A percentile compares a stretch with the other conserved stretches of the same genome.
phyloP scores from a whole-genome alignment of 2,113 vertebrate species.

The Apteryx mantelli region DNA sequence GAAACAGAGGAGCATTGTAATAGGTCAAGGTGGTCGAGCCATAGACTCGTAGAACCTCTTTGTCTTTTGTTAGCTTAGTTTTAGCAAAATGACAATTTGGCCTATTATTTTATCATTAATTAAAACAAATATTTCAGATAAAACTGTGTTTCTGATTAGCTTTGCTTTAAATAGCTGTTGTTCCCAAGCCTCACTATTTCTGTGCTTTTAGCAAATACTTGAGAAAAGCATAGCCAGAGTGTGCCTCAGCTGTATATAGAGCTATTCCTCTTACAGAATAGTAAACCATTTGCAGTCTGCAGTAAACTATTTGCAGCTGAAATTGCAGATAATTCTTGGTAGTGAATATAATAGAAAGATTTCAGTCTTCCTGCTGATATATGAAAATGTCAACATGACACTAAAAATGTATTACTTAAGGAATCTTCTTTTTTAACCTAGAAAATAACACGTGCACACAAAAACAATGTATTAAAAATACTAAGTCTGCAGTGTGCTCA shows the following conservation, averaged over 20 bases:
- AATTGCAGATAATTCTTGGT: not conserved
- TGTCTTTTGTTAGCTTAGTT: not conserved
- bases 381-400: not conserved
- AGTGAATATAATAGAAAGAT: not conserved
- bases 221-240: not conserved
- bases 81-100: not conserved
- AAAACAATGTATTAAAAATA: not conserved
- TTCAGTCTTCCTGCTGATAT: not conserved
- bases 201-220: conserved; percentile 3
- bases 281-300: not conserved
- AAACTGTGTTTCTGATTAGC: not conserved
- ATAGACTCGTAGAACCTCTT: not conserved
- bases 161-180: not conserved
- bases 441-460: not conserved
- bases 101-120: not conserved
- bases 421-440: not conserved
- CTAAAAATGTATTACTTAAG: not conserved
- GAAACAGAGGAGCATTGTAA: not conserved
- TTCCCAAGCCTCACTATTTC: not conserved
- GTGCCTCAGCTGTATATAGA: not conserved
- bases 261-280: not conserved
- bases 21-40: not conserved
- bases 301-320: not conserved
- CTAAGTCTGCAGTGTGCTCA: not conserved
- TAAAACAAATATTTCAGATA: not conserved